These are phyloP conservation scores for Nemurella pictetii DNA, from an alignment of 2,888 invertebrate genomes.

Conservation along the genomic window DNA sequence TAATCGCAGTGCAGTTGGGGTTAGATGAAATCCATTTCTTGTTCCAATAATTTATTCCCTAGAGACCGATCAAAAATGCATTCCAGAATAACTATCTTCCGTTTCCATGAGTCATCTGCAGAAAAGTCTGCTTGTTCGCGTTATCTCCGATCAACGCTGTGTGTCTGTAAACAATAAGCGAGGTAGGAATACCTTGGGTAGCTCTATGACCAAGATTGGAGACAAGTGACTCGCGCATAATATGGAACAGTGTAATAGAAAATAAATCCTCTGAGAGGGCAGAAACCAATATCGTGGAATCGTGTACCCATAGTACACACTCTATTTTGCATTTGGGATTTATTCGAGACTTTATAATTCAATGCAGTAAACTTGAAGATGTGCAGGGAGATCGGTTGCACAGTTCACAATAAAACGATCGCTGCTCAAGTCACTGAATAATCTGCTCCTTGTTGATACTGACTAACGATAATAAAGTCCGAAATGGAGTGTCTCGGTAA, in stretches of 20 bases:
- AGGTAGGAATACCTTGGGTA: too few relatives aligned
- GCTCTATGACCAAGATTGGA: not conserved
- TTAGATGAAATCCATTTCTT: constrained; percentile 12
- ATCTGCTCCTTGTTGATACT: not conserved
- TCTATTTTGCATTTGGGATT: constrained; percentile 22
- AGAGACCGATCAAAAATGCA: constrained; percentile 22
- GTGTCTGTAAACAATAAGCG: constrained; percentile 6
- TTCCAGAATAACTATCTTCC: constrained; percentile 9
- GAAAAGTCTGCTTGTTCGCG: constrained; percentile 1
- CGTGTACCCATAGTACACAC: constrained; percentile 20
- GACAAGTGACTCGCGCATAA: constrained; percentile 10
- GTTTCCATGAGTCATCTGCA: constrained; percentile 16
- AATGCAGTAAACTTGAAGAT: constrained; percentile 10
- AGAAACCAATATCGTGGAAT: constrained; percentile 24
- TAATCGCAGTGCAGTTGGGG: not conserved
- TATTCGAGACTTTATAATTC: constrained; percentile 13
- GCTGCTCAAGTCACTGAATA: not conserved
- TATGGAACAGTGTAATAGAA: constrained; percentile 21
- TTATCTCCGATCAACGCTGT: constrained; percentile 15
- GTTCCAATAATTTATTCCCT: constrained; percentile 1
- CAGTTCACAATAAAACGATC: not conserved
- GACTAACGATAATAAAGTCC: not conserved
- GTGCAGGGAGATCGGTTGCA: not conserved
- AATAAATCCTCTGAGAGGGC: constrained; percentile 12
- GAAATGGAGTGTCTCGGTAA: not conserved